Base-by-base conservation (phyloP, 2,888 invertebrate species). In the Phymatocera aterrima region DNA sequence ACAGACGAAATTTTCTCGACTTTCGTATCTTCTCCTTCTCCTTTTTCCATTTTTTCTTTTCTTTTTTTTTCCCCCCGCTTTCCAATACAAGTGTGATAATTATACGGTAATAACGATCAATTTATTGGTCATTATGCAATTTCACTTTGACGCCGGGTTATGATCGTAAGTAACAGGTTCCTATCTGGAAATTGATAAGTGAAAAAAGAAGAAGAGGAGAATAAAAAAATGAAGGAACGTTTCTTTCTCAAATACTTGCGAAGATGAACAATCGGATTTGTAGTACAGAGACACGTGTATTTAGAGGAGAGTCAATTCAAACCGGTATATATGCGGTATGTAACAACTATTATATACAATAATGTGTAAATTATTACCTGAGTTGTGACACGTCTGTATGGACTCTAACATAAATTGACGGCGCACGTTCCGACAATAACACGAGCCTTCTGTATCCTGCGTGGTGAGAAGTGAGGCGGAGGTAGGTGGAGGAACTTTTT, bases 391-490 rank as follows among this genome's bases (percentile, higher is more conserved):
- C 70, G 46, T 48, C 8, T 48, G 12, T n/a, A 28, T n/a, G 8
- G 31, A 3, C 21, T 61, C 70, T 28, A 18, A 31, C 18, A 40
- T 65, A 34, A 40, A 40, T 65, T 40, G 81, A 80, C 79, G 80
- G 79, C 40, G 79, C 43, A 65, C 68, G 78, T 77, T 79, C 57
- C 43, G 79, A 78, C 78, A 80, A 80, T 82, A 82, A 81, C 79
- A 77, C 79, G 81, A 64, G 80, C 78, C 70, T 77, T 21, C 12
- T 28, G 37, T 46, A 15, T 46, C 46, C 18, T n/a, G 21, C 4
- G 40, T 6, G 37, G 43, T 12, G 18, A 18, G 51, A 51, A 51
- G 51, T 8, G 51, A 51, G 51, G n/a, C n/a, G n/a, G n/a, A n/a
- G n/a, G n/a, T n/a, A 60, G 31, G 60, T 28, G 60, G 60, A 60